Evolutionary conservation across 2,888 invertebrate species (phyloP).

Genomic region (Eilema depressum): DNA sequence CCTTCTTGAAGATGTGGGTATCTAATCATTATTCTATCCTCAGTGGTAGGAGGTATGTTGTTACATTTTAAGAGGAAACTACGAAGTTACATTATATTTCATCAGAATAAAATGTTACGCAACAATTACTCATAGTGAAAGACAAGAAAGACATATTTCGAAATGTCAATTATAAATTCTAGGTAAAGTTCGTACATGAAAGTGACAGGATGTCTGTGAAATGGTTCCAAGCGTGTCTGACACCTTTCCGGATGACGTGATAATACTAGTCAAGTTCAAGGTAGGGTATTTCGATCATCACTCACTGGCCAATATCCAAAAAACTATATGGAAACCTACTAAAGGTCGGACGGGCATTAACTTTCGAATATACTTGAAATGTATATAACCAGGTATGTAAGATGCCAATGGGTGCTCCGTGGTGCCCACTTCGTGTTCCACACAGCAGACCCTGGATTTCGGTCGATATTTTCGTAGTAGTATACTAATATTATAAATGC

Average conservation of each 20-base stretch:
- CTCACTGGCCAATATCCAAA: conserved; percentile 71
- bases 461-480: no score
- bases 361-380: neutral
- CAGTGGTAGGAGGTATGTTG: no score
- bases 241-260: conserved; percentile 59
- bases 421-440: no score
- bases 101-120: conserved; percentile 26
- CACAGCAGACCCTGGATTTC: no score
- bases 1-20: no score
- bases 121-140: conserved; percentile 22
- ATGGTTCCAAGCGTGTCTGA: conserved; percentile 33
- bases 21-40: no score
- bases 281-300: conserved; percentile 71
- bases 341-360: conserved; percentile 9
- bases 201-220: conserved; percentile 45
- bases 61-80: neutral
- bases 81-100: conserved; percentile 7
- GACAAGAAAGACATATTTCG: conserved; percentile 33
- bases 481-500: no score
- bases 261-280: conserved; percentile 73
- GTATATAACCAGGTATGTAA: no score
- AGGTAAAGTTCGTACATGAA: conserved; percentile 36
- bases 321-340: conserved; percentile 66
- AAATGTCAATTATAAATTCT: conserved; percentile 51
- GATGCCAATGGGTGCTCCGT: no score